Conservation (phyloP, 2,888 invertebrate species). For the Meteorus colon region DNA sequence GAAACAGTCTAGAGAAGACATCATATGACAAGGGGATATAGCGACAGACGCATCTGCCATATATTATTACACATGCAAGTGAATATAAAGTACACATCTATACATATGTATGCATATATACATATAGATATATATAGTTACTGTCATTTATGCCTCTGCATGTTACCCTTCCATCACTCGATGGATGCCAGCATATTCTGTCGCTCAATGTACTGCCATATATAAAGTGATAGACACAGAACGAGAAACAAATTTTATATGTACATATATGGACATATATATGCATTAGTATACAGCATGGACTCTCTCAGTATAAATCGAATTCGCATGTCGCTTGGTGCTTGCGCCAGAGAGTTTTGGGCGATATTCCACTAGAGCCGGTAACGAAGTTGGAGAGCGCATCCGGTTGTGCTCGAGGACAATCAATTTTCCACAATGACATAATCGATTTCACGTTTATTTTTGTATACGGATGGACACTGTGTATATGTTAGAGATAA, state of each 20-base stretch:
- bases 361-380: slow-evolving; percentile 24
- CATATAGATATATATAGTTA: not conserved
- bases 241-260: slow-evolving; percentile 7
- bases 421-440: slow-evolving; percentile 39
- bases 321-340: slow-evolving; percentile 39
- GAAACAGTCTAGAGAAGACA: slow-evolving; percentile 4
- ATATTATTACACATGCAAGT: not conserved
- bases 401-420: slow-evolving; percentile 36
- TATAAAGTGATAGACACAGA: slow-evolving; percentile 26
- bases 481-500: slow-evolving; percentile 13
- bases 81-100: not conserved
- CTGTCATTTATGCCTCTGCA: not conserved
- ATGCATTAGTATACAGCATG: not conserved
- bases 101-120: not conserved
- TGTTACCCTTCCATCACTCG: slow-evolving; percentile 27
- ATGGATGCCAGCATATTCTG: slow-evolving; percentile 2
- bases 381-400: slow-evolving; percentile 40
- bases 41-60: slow-evolving; percentile 22
- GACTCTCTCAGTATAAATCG: slow-evolving; percentile 30
- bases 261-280: not conserved
- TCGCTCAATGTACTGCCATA: not conserved
- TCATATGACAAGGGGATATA: slow-evolving; percentile 26
- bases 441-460: slow-evolving; percentile 36
- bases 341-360: slow-evolving; percentile 34
- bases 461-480: slow-evolving; percentile 14